Conservation (phyloP, 2,797 vertebrate genomes). For the Danio jaintianensis region DNA sequence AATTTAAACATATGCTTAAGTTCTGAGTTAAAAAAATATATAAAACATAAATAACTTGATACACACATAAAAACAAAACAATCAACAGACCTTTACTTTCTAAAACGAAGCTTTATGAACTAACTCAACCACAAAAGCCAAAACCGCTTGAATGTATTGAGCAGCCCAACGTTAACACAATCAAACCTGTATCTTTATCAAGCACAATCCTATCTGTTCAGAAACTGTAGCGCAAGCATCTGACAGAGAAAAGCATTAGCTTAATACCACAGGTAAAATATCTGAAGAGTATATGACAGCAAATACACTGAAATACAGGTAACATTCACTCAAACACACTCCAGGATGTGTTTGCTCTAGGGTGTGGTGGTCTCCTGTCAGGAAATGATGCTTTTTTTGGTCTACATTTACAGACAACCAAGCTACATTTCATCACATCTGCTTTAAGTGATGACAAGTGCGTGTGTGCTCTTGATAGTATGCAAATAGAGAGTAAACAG, state of each 20-base stretch:
- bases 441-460: slow-evolving; percentile 11
- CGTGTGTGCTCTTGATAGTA: not conserved
- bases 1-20: too few species aligned
- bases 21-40: too few species aligned
- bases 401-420: slow-evolving; percentile 44
- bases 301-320: slow-evolving; percentile 16
- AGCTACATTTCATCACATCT: slow-evolving; percentile 23
- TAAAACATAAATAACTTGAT: too few species aligned
- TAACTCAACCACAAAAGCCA: not conserved
- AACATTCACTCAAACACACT: slow-evolving; percentile 28
- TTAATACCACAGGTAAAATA: slow-evolving; percentile 9
- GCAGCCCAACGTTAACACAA: not conserved
- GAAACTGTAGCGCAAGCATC: slow-evolving; percentile 29
- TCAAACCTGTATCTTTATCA: slow-evolving; percentile 8
- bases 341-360: slow-evolving; percentile 9
- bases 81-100: too few species aligned
- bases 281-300: not conserved
- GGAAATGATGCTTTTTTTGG: slow-evolving; percentile 46
- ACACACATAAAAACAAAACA: too few species aligned
- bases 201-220: not conserved
- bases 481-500: not conserved
- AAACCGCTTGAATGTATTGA: not conserved
- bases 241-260: not conserved
- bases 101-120: not conserved
- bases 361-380: slow-evolving; percentile 47